Percentiles rank a stretch among this genome's conserved stretches.
Conservation (phyloP, 2,888 invertebrate genomes). For the Drosophila nr. fundita region DNA sequence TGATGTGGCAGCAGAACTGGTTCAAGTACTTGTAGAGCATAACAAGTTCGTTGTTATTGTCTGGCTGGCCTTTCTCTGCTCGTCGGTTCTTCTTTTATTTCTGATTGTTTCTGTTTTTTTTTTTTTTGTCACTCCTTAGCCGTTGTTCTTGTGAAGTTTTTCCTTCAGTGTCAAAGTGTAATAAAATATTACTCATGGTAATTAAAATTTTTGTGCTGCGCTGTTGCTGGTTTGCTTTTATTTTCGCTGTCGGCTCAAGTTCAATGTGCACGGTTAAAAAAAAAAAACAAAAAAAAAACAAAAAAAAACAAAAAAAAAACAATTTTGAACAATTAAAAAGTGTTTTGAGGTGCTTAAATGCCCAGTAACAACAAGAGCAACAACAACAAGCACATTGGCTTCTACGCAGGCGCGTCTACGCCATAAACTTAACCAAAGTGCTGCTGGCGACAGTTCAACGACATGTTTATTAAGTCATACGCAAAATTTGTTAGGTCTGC, state of each 20-base stretch:
- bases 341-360: constrained; percentile 74
- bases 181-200: constrained; percentile 80
- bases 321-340: constrained; percentile 70
- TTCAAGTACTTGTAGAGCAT: constrained; percentile 33
- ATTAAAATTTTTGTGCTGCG: constrained; percentile 70
- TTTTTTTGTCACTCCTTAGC: constrained; percentile 18
- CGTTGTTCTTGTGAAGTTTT: constrained; percentile 66
- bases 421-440: constrained; percentile 60
- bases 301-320: constrained; percentile 18
- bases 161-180: constrained; percentile 80
- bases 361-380: constrained; percentile 34
- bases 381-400: constrained; percentile 26
- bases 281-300: constrained; percentile 16
- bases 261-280: constrained; percentile 70
- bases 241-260: constrained; percentile 76
- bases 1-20: not conserved
- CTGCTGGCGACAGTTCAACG: constrained; percentile 76
- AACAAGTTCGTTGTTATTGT: constrained; percentile 15
- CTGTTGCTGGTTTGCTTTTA: constrained; percentile 44
- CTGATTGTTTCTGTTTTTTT: constrained; percentile 4
- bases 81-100: constrained; percentile 16
- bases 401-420: constrained; percentile 62
- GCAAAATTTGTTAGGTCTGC: constrained; percentile 67
- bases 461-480: constrained; percentile 80
- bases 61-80: constrained; percentile 5